Conservation (phyloP, 2,888 invertebrate species). For the Meiosimyza decipiens region DNA sequence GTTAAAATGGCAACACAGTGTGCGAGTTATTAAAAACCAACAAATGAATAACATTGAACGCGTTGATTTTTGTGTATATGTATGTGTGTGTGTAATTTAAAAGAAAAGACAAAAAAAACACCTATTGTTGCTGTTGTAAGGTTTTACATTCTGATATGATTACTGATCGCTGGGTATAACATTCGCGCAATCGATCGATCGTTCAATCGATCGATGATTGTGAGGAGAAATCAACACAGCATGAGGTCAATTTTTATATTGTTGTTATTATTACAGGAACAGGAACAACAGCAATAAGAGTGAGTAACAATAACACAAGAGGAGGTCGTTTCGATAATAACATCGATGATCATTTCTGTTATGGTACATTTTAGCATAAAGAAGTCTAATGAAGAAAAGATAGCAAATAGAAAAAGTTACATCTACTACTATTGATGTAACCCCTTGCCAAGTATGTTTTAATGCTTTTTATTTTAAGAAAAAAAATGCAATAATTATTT, state of each 20-base stretch:
- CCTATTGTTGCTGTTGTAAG: not conserved
- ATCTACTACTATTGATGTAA: too few species aligned
- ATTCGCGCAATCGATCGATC: not conserved
- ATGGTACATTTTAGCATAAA: too few species aligned
- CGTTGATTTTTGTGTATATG: constrained; percentile 36
- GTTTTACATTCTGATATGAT: not conserved
- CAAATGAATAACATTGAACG: constrained; percentile 54
- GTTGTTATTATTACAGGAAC: constrained; percentile 50
- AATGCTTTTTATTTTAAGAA: too few species aligned
- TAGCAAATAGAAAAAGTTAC: too few species aligned
- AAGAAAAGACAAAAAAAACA: constrained; percentile 39
- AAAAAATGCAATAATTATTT: too few species aligned
- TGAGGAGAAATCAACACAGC: constrained; percentile 56
- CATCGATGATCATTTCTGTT: too few species aligned
- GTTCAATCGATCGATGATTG: constrained; percentile 14
- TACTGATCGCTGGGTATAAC: not conserved
- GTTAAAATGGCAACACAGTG: constrained; percentile 41
- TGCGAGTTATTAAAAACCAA: constrained; percentile 61
- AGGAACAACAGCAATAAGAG: constrained; percentile 24
- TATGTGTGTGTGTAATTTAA: constrained; percentile 29
- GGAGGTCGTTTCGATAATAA: constrained; percentile 53
- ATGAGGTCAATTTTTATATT: constrained; percentile 50
- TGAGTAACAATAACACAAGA: constrained; percentile 47
- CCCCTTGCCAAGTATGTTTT: too few species aligned
- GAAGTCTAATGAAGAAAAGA: too few species aligned